Conservation (phyloP, 2,797 vertebrate genomes). For the Muscicapa striata region DNA sequence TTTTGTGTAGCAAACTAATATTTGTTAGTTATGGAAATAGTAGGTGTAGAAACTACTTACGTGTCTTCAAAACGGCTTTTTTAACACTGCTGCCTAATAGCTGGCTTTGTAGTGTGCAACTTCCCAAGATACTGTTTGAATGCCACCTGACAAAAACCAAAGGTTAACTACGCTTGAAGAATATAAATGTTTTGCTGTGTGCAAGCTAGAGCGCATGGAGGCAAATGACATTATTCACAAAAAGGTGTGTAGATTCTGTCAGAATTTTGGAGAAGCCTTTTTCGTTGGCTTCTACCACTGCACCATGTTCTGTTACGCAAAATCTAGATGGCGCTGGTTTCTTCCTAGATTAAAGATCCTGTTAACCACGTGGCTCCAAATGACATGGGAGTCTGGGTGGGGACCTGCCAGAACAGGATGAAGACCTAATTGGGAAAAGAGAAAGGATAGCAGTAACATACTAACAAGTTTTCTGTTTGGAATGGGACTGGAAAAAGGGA, state of each 20-base stretch:
- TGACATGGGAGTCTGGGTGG: not conserved
- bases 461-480: conserved; percentile 6
- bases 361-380: not conserved
- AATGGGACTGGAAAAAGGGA: not conserved
- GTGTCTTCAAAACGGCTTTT: not conserved
- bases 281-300: not conserved
- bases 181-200: not conserved
- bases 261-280: not conserved
- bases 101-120: not conserved
- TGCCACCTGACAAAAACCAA: not conserved
- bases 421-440: not conserved
- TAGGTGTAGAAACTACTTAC: not conserved
- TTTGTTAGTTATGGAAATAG: not conserved
- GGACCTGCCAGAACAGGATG: not conserved
- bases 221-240: not conserved
- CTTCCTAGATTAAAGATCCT: not conserved
- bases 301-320: not conserved
- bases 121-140: not conserved
- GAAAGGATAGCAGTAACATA: not conserved
- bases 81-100: not conserved
- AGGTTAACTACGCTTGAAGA: conserved; percentile 21
- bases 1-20: not conserved
- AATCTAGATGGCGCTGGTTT: not conserved
- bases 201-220: not conserved
- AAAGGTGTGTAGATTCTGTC: not conserved